These are phyloP conservation scores for Temnothorax curvispinosus DNA, from an alignment of 1,140 invertebrate genomes.

Conservation along the genomic window DNA sequence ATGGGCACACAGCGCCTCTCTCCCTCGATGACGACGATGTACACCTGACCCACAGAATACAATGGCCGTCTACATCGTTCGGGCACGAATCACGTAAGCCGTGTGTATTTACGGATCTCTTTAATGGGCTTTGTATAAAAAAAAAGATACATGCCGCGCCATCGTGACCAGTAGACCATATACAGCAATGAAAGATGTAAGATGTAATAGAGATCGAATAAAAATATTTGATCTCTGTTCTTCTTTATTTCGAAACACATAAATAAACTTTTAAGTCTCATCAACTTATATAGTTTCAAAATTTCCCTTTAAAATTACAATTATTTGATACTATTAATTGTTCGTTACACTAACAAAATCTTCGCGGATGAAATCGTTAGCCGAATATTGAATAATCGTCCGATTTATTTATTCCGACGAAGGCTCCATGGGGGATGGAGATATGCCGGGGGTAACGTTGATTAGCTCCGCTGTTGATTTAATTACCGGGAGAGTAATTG, in stretches of 20 bases:
- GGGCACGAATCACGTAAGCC: constrained; percentile 61
- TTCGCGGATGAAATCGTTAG: constrained; percentile 54
- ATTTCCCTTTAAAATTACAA: background rate
- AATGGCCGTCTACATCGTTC: constrained; percentile 59
- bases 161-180: constrained; percentile 2
- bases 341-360: background rate
- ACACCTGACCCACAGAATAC: constrained; percentile 74
- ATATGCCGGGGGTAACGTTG: constrained; percentile 73
- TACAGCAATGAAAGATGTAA: background rate
- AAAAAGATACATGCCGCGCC: constrained; percentile 17
- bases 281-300: background rate
- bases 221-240: background rate
- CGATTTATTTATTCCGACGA: constrained; percentile 78
- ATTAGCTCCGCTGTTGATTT: constrained; percentile 83
- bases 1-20: constrained; percentile 67
- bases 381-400: constrained; percentile 62
- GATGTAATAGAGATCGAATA: background rate
- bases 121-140: constrained; percentile 60
- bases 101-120: constrained; percentile 39
- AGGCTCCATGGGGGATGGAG: constrained; percentile 34
- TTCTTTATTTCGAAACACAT: background rate
- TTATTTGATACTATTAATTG: constrained; percentile 9
- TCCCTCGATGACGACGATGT: constrained; percentile 32
- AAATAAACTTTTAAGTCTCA: background rate
- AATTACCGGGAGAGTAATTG: constrained; percentile 82